phyloP scores from a whole-genome alignment of 1,140 invertebrate species.

The Wasmannia auropunctata region DNA sequence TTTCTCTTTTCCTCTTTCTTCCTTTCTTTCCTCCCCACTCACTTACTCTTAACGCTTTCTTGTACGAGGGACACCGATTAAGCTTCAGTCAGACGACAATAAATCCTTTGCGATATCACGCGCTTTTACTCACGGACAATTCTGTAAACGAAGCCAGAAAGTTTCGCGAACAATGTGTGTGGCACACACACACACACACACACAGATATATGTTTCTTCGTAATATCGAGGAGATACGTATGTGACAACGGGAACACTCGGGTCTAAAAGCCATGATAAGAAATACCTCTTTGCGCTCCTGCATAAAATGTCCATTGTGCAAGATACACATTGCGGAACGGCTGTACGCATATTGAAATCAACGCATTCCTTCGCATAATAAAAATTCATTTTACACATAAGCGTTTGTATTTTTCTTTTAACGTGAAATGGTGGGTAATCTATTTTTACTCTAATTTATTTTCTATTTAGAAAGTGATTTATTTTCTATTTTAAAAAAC shows the following conservation, averaged over 20 bases:
- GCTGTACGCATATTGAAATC: background rate
- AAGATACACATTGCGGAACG: background rate
- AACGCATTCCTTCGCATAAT: background rate
- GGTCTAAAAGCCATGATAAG: slow-evolving; percentile 3
- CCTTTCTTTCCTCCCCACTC: background rate
- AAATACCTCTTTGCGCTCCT: background rate
- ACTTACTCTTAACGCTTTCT: slow-evolving; percentile 5
- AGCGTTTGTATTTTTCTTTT: background rate
- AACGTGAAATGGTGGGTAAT: background rate
- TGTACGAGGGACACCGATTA: slow-evolving; percentile 38
- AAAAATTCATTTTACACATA: background rate
- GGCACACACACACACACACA: too few species aligned
- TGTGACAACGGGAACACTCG: background rate
- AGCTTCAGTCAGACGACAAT: slow-evolving; percentile 35
- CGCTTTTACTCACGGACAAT: slow-evolving; percentile 17
- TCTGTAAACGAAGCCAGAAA: slow-evolving; percentile 34
- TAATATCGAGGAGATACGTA: background rate
- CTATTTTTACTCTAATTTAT: background rate
- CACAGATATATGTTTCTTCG: slow-evolving; percentile 20
- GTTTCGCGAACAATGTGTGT: background rate
- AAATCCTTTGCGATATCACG: slow-evolving; percentile 46
- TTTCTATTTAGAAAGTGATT: background rate
- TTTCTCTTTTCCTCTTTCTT: background rate
- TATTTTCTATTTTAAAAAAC: background rate
- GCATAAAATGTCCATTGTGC: background rate